These are phyloP conservation scores for Eupristina koningsbergeri DNA, from an alignment of 1,140 invertebrate genomes.

Conservation along the genomic window DNA sequence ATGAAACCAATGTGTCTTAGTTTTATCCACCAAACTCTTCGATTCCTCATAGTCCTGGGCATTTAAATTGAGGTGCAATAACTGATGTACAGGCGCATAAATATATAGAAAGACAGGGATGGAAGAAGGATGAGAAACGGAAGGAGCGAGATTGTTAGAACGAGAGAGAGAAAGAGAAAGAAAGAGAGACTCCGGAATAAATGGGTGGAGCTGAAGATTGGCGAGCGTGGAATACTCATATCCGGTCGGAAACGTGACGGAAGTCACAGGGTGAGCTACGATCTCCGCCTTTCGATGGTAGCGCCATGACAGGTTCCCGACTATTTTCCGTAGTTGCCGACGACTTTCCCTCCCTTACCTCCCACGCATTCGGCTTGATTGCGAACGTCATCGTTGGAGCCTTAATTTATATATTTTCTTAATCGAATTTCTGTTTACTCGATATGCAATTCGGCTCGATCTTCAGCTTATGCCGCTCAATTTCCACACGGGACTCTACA, in stretches of 20 bases:
- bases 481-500: neutral
- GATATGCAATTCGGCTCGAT: neutral
- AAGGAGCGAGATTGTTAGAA: neutral
- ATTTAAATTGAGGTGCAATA: neutral
- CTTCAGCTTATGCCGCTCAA: neutral
- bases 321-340: constrained; percentile 25
- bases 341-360: neutral
- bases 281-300: neutral
- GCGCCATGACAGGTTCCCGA: neutral
- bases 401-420: constrained; percentile 33
- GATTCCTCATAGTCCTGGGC: neutral
- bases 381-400: constrained; percentile 21
- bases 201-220: constrained; percentile 32
- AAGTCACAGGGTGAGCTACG: constrained; percentile 29
- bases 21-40: neutral
- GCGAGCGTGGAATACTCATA: constrained; percentile 49
- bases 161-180: neutral
- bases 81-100: neutral
- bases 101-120: neutral
- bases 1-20: neutral
- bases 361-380: constrained; percentile 8
- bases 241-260: constrained; percentile 39
- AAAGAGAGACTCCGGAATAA: neutral
- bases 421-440: constrained; percentile 27
- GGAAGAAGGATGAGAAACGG: neutral